Evolutionary conservation across 2,797 vertebrate genomes (phyloP).

Genomic region (Coluber constrictor): DNA sequence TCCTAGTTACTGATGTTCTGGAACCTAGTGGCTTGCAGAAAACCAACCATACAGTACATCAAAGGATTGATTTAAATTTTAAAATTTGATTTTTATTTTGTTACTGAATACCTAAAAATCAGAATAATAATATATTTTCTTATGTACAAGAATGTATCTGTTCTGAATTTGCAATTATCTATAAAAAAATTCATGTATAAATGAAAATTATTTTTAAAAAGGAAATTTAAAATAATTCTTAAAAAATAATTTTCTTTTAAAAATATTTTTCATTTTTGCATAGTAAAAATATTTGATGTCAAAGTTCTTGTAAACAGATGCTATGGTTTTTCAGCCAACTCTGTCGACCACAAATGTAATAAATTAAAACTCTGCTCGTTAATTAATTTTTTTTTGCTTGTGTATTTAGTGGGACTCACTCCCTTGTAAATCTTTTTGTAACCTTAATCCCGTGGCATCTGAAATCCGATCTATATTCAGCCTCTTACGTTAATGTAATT

Average conservation of each 20-base stretch:
- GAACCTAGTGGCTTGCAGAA: neutral
- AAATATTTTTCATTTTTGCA: neutral
- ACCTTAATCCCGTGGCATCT: neutral
- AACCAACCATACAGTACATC: neutral
- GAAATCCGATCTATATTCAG: neutral
- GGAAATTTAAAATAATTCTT: neutral
- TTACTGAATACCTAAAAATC: neutral
- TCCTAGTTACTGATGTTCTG: neutral
- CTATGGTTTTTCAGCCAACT: neutral
- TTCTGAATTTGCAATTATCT: neutral
- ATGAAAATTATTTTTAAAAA: neutral
- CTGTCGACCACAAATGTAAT: neutral
- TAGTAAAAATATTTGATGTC: neutral
- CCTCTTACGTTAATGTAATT: neutral
- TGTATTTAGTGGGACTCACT: neutral
- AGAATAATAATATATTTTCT: neutral
- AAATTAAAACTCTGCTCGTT: neutral
- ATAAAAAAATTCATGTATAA: neutral
- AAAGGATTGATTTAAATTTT: neutral
- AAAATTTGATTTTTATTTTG: neutral
- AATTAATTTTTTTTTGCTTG: neutral
- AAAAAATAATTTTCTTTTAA: neutral
- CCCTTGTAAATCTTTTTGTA: neutral
- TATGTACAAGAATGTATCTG: neutral
- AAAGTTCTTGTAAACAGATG: neutral